These are phyloP conservation scores for Drosophila neutralis DNA, from an alignment of 2,888 invertebrate genomes.

Conservation along the genomic window DNA sequence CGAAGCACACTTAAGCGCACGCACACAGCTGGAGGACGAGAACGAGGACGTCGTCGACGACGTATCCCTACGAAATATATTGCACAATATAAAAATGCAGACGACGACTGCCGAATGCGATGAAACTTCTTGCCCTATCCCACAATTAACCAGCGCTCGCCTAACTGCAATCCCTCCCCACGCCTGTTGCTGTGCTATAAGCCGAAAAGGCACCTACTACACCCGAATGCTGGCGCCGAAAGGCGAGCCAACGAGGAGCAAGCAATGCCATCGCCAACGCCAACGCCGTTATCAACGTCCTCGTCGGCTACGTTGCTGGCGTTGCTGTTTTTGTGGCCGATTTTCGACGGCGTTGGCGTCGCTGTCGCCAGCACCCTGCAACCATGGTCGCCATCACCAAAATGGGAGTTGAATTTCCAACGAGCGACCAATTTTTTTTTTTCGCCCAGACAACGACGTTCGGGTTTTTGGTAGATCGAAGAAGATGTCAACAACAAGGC, in stretches of 20 bases:
- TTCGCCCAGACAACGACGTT: constrained; percentile 43
- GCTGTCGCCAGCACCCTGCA: constrained; percentile 8
- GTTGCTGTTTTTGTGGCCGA: constrained; percentile 77
- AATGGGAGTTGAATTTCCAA: constrained; percentile 58
- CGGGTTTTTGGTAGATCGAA: constrained; percentile 73
- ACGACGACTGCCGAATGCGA: constrained; percentile 73
- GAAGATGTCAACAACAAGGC: constrained; percentile 47
- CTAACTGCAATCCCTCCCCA: constrained; percentile 9
- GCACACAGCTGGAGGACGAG: constrained; percentile 46
- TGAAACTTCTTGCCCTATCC: constrained; percentile 14
- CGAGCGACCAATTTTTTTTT: constrained; percentile 71
- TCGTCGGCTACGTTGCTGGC: constrained; percentile 32
- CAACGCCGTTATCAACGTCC: constrained; percentile 33
- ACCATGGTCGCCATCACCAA: constrained; percentile 17
- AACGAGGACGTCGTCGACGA: constrained; percentile 38
- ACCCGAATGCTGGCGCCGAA: constrained; percentile 60
- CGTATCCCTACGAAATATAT: constrained; percentile 77
- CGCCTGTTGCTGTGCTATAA: constrained; percentile 40
- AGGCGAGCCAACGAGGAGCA: constrained; percentile 74
- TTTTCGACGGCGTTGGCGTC: constrained; percentile 71
- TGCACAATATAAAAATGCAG: constrained; percentile 79
- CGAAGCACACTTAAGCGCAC: constrained; percentile 80
- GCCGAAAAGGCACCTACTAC: constrained; percentile 72
- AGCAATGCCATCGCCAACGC: constrained; percentile 46
- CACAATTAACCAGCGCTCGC: not conserved